phyloP scores from a whole-genome alignment of 2,113 vertebrate genomes.

The Rattus rattus region DNA sequence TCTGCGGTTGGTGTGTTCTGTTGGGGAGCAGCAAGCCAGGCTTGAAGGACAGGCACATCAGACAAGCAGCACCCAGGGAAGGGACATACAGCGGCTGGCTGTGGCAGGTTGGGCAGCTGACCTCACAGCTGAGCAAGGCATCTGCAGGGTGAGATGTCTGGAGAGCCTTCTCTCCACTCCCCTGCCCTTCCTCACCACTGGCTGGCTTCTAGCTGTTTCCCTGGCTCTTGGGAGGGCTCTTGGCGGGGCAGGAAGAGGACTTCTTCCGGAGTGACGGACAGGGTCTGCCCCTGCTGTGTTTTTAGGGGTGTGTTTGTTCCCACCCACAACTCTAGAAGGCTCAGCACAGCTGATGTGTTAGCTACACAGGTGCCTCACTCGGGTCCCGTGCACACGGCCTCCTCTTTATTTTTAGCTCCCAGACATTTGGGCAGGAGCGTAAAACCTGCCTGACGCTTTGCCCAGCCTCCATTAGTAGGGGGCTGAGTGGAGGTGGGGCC shows the following conservation, averaged over 20 bases:
- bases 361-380: neutral
- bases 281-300: neutral
- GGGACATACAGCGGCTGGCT: neutral
- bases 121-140: neutral
- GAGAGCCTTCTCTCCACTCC: neutral
- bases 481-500: neutral
- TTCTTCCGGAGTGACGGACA: neutral
- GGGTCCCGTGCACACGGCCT: neutral
- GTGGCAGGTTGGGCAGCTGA: neutral
- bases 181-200: too few relatives aligned
- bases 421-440: neutral
- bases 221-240: neutral
- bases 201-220: neutral
- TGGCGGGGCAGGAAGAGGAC: too few relatives aligned
- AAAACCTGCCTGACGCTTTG: neutral
- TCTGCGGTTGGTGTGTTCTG: neutral
- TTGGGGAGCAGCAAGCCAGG: neutral
- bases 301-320: constrained; percentile 33
- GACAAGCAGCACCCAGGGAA: accelerated
- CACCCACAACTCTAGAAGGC: neutral
- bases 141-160: neutral
- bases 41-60: neutral
- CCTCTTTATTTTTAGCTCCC: neutral
- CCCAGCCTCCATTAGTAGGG: neutral
- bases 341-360: neutral